Base-by-base conservation (phyloP, 2,797 vertebrate species). In the Rhodeus uyekii region DNA sequence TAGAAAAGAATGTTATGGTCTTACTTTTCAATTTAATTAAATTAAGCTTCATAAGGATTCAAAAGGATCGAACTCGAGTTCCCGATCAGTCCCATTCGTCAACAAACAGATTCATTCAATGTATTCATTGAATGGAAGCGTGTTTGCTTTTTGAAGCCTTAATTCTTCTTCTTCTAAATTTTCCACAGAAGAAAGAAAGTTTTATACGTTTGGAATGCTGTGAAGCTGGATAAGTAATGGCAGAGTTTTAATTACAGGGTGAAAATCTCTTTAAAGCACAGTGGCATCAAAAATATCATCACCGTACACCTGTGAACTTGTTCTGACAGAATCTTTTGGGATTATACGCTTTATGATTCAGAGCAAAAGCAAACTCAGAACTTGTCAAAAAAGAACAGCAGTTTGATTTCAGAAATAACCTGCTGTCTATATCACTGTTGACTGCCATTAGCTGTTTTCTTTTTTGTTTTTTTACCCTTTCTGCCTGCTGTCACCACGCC, bases 361-460 rank as follows among this genome's bases (percentile, higher is more conserved):
- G 39, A 81, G 79, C 44, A 27, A 64, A 74, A 71, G 78, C 53
- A 81, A 74, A 81, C 69, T 74, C 44, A 81, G 61, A 76, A 76
- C 48, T 68, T 73, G 72, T 68, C 61, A 65, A 58, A 67, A 58
- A 82, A 82, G 60, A 76, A 67, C 75, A 44, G 71, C 58, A 74
- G 42, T 64, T 74, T 64, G 46, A 63, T 74, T 68, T 68, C 63
- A 75, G 72, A 67, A 76, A 76, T 67, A 82, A 42, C 61, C 32
- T 32, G 24, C 71, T 74, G 69, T 46, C 58, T 81, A 32, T 61
- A 72, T 72, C 24, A 29, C 72, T 29, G 48, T 76, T 76, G 71
- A 42, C 79, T 81, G 69, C 69, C 60, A 81, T 74, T 74, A 81
- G 69, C n/a, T 74, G n/a, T n/a, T n/a, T n/a, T n/a, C n/a, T 82